Conservation (phyloP, 2,113 vertebrate genomes). For the Amphiprion ocellaris region DNA sequence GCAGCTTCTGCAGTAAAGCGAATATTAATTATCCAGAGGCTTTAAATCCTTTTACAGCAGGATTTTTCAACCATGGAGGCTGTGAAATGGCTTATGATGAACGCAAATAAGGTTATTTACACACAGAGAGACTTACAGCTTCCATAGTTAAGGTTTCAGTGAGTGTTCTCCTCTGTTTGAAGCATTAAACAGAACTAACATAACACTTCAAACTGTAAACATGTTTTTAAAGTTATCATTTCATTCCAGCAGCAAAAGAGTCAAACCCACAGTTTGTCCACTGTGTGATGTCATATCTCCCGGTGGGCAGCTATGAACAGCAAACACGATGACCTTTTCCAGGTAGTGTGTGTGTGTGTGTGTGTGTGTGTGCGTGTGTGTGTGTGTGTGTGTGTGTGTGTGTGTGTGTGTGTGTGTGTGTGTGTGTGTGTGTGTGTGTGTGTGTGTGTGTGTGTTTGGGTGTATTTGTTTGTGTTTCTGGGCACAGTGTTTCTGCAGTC, state of each 20-base stretch:
- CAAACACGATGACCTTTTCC: slow-evolving; percentile 55
- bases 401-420: neutral
- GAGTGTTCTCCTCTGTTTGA: neutral
- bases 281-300: slow-evolving; percentile 45
- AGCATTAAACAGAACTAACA: neutral
- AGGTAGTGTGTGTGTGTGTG: neutral
- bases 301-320: slow-evolving; percentile 20
- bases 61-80: too few species aligned
- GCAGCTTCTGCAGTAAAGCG: too few species aligned
- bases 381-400: too few species aligned
- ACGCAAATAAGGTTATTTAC: neutral
- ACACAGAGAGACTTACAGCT: neutral
- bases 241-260: slow-evolving; percentile 35
- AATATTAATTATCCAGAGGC: too few species aligned
- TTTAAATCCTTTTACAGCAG: too few species aligned
- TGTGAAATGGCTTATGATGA: too few species aligned
- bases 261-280: slow-evolving; percentile 42
- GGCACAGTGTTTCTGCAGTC: neutral
- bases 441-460: too few species aligned
- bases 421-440: neutral
- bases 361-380: neutral
- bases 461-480: slow-evolving; percentile 8
- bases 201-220: neutral
- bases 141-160: neutral
- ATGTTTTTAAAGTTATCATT: neutral